Percentiles rank a stretch among this genome's conserved stretches.
Evolutionary conservation across 1,140 invertebrate species (phyloP).

Genomic region (Aphelenchoides besseyi): DNA sequence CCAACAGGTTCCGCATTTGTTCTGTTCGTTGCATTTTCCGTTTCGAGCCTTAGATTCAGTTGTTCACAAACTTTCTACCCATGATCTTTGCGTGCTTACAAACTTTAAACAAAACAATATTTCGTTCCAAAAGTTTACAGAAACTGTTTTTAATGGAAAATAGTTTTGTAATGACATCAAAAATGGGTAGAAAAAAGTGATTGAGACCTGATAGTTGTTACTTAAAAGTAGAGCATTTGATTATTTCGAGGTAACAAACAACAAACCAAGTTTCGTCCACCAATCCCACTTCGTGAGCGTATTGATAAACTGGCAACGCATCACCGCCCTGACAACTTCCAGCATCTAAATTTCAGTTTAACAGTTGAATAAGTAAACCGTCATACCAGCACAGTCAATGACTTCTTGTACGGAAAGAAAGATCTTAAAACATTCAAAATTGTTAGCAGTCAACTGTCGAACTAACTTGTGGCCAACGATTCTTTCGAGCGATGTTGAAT

Average conservation of each 20-base stretch:
- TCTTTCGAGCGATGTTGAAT: constrained; percentile 64
- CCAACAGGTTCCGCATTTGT: constrained; percentile 66
- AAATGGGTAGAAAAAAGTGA: no score
- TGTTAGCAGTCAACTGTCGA: background rate
- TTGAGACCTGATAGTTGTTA: constrained; percentile 68
- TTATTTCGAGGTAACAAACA: background rate
- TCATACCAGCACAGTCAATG: constrained; percentile 63
- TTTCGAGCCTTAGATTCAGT: no score
- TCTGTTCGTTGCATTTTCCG: constrained; percentile 64
- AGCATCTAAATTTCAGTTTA: no score
- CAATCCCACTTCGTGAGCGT: constrained; percentile 65
- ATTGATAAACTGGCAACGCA: constrained; percentile 62
- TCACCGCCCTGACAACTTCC: constrained; percentile 63
- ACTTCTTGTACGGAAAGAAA: constrained; percentile 63
- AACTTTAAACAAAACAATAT: no score
- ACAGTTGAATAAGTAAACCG: constrained; percentile 59
- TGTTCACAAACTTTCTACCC: no score
- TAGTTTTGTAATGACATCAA: no score
- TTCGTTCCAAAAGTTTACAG: no score
- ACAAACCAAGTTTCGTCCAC: constrained; percentile 64
- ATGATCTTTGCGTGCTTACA: no score
- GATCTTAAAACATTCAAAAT: constrained; percentile 49
- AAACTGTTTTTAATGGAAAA: no score
- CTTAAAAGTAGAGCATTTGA: constrained; percentile 36
- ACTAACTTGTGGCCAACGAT: constrained; percentile 60